Evolutionary conservation across 2,113 vertebrate genomes (phyloP), one percentile per base, ranked within the genome.

Genomic region (Lepisosteus oculatus): DNA sequence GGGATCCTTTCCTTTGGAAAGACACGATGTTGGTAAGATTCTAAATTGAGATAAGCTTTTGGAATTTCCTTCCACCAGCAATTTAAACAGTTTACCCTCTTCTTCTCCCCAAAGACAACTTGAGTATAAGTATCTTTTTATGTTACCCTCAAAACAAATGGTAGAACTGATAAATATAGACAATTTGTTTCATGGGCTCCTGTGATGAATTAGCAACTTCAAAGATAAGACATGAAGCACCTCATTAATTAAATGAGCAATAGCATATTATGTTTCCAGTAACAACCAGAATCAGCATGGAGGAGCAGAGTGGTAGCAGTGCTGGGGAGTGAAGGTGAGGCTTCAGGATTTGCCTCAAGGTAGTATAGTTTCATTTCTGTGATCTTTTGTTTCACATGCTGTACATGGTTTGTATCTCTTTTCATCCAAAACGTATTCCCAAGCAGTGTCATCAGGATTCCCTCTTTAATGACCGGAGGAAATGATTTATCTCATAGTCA

Each of bases 221-320:
- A 15, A 29, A 61, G 71, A 72, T 57, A 67, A 66, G 72, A 17
- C 72, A 61, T 17, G 56, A 54, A 73, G 44, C 72, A 68, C 44
- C 72, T 73, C 65, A 62, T 73, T 73, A 73, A 73, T 73, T 73
- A 61, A 55, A 65, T 47, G 65, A 68, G 56, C 65, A 55, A 68
- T 51, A 55, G 72, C 43, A 44, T 73, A 73, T 73, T 73, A 68
- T 65, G 67, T 62, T 67, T 17, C 56, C 65, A 68, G 45, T 44
- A 67, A 62, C 72, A 73, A 55, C 65, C 56, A 13, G 67, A 29
- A 29, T 29, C 29, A 29, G 29, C 29, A 45, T 59, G 47, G 63
- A 59, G 47, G 43, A 62, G 55, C 51, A 51, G 59, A 47, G 44
- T 59, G 55, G 41, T 43, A 15, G 56, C 8, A 43, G 55, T 43